Conservation (phyloP, 2,797 vertebrate genomes). For the Clarias laeviceps region DNA sequence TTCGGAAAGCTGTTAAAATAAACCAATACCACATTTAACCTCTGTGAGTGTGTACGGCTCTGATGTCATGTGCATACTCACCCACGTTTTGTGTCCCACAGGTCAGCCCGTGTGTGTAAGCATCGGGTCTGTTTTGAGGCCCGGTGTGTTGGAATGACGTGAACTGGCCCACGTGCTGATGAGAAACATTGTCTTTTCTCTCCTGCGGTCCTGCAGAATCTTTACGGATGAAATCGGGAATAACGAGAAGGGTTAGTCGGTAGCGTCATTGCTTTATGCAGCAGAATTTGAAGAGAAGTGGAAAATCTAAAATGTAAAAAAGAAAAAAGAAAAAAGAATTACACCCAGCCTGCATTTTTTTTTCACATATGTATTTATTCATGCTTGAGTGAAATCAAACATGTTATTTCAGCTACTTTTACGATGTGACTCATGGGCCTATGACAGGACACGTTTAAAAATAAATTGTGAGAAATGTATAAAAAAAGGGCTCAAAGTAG, state of each 20-base stretch:
- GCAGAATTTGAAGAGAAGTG: background rate
- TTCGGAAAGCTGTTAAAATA: slow-evolving; percentile 54
- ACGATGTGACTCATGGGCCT: slow-evolving; percentile 44
- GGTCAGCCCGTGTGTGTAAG: slow-evolving; percentile 43
- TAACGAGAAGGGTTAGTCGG: background rate
- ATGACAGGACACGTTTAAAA: slow-evolving; percentile 50
- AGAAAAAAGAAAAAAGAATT: background rate
- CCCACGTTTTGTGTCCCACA: slow-evolving; percentile 49
- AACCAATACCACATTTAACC: slow-evolving; percentile 53
- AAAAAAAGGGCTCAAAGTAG: slow-evolving; percentile 54
- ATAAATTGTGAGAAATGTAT: slow-evolving; percentile 44
- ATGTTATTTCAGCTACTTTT: slow-evolving; percentile 49
- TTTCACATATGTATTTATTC: slow-evolving; percentile 4
- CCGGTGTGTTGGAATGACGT: slow-evolving; percentile 62
- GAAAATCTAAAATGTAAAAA: background rate
- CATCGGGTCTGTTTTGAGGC: slow-evolving; percentile 36
- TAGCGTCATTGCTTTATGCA: background rate
- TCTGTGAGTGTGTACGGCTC: slow-evolving; percentile 41
- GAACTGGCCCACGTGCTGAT: slow-evolving; percentile 54
- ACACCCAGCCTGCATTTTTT: background rate
- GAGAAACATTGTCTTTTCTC: slow-evolving; percentile 65
- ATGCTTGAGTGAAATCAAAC: slow-evolving; percentile 38
- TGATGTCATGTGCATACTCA: slow-evolving; percentile 55
- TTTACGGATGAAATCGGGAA: slow-evolving; percentile 31
- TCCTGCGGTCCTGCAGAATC: background rate